Conservation (phyloP, 2,797 vertebrate genomes). For the Furcifer pardalis region DNA sequence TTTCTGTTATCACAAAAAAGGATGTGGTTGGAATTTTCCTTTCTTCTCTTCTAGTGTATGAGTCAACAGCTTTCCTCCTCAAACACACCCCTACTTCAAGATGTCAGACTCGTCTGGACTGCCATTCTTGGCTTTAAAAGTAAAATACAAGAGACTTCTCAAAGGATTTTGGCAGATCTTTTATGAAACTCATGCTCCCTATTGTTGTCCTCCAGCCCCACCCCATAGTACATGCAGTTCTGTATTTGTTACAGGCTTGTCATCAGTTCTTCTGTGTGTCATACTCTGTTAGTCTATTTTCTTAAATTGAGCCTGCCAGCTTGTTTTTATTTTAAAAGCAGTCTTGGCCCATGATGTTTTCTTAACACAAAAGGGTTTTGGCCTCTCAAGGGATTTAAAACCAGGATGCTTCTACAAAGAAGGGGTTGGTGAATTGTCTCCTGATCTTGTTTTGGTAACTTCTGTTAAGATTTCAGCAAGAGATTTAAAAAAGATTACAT, state of each 20-base stretch:
- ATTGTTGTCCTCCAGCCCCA: constrained; percentile 32
- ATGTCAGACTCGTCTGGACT: constrained; percentile 41
- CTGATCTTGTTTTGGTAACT: constrained; percentile 56
- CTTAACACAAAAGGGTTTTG: constrained; percentile 57
- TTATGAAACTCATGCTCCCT: constrained; percentile 3
- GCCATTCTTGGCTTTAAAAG: constrained; percentile 40
- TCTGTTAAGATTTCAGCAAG: constrained; percentile 65
- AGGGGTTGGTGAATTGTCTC: constrained; percentile 68
- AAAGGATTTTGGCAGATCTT: constrained; percentile 31
- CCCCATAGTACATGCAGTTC: constrained; percentile 1
- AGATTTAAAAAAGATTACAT: constrained; percentile 53
- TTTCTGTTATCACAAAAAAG: background rate
- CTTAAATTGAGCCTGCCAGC: constrained; percentile 44
- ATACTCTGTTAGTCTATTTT: background rate
- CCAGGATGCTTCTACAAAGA: constrained; percentile 58
- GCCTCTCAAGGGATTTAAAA: constrained; percentile 54
- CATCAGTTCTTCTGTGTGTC: constrained; percentile 25
- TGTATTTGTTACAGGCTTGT: constrained; percentile 21
- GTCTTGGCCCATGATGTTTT: constrained; percentile 32
- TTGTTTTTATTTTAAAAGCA: constrained; percentile 31
- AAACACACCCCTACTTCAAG: background rate
- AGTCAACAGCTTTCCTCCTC: constrained; percentile 42
- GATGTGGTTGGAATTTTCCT: background rate
- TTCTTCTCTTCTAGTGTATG: constrained; percentile 14
- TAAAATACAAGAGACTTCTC: background rate